Evolutionary conservation across 2,888 invertebrate species (phyloP), one percentile per base, ranked within the genome.

Genomic region (Penaeus monodon): DNA sequence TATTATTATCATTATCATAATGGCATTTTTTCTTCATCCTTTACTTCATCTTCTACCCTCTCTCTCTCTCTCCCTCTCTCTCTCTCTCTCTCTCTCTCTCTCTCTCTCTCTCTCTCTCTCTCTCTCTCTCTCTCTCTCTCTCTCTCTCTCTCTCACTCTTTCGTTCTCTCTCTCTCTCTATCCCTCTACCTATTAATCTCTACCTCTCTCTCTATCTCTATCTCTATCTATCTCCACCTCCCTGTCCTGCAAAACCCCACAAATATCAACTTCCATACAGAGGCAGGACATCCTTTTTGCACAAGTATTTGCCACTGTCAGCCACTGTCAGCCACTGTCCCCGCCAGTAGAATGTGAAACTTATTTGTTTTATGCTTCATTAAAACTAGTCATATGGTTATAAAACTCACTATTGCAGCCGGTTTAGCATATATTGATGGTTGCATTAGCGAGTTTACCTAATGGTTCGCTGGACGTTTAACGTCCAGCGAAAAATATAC

Each of bases 381-480:
- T 76, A 76, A 76, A 76, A 76, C 76, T 27, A 44, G 76, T 76
- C 76, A 76, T 76, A 76, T 76, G 76, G 76, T 44, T 76, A 76
- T 76, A 76, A 76, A 76, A 76, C 76, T n/a, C 20, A 44, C 44
- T n/a, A 38, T 76, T 44, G 44, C 44, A 22, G 44, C 76, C 38
- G 76, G 22, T n/a, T 44, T 24, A n/a, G 8, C 76, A 44, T 27
- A 24, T 49, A 44, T 57, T 57, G 57, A 57, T 57, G 57, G 57
- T 57, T 57, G 57, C 57, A 57, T 57, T 57, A 57, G 57, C 57
- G 57, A 20, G 57, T 57, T 57, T 57, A 57, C 57, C 57, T 57
- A 20, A 57, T 57, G 57, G 57, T 57, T 57, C 57, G 57, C 57
- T 17, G 57, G 57, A 57, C 57, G 57, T 17, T 57, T 57, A 57